Conservation (phyloP, 2,888 invertebrate species). For the Campopleginae sp. region DNA sequence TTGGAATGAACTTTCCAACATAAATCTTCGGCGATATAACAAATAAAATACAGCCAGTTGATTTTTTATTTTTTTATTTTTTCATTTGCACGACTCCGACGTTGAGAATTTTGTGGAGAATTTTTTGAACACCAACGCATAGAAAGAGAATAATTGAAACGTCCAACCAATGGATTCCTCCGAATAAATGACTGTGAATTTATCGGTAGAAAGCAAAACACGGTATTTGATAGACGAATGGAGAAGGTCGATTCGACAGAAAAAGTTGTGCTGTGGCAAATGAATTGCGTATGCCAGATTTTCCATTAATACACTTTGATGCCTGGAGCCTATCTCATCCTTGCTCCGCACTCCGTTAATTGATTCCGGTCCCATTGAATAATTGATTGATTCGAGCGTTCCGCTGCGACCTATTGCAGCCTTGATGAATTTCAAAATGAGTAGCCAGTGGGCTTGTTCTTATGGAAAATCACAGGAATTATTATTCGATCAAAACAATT, state of each 20-base stretch:
- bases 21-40: not conserved
- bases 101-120: not conserved
- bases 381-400: slow-evolving; percentile 26
- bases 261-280: not conserved
- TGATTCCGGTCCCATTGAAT: slow-evolving; percentile 23
- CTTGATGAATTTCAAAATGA: slow-evolving; percentile 35
- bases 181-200: not conserved
- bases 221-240: not conserved
- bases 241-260: not conserved
- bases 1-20: not conserved
- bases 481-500: slow-evolving; percentile 37
- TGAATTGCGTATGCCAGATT: not conserved
- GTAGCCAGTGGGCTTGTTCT: slow-evolving; percentile 3
- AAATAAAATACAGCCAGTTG: not conserved
- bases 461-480: slow-evolving; percentile 39
- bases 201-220: not conserved
- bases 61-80: not conserved
- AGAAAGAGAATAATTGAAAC: not conserved
- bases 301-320: not conserved
- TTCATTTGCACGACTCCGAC: not conserved
- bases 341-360: not conserved
- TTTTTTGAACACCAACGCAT: not conserved
- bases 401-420: slow-evolving; percentile 15
- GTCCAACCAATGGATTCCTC: not conserved
- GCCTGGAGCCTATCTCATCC: slow-evolving; percentile 27